Conservation (phyloP, 2,113 vertebrate genomes). For the Thinocorus orbignyianus region DNA sequence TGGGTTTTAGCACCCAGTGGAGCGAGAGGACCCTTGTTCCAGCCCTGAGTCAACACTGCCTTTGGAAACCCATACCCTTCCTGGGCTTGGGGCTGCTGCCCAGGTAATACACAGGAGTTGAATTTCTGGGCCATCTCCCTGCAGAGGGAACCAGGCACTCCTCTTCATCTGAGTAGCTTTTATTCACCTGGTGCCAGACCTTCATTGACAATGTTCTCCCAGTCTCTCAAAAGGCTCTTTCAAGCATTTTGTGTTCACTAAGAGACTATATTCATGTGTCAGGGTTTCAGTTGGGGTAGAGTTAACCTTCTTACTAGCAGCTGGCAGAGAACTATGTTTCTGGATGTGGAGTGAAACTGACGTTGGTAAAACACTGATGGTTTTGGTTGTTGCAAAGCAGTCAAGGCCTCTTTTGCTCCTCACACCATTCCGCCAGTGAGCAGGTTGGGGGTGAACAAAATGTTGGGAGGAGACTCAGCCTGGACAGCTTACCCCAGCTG, state of each 20-base stretch:
- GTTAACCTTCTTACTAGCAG: neutral
- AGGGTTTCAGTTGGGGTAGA: neutral
- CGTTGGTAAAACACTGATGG: neutral
- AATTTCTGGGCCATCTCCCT: neutral
- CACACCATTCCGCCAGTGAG: neutral
- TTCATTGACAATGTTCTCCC: neutral
- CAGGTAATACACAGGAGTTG: neutral
- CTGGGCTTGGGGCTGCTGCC: neutral
- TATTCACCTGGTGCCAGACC: neutral
- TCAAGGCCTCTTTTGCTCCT: neutral
- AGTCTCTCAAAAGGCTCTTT: neutral
- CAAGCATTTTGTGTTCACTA: neutral
- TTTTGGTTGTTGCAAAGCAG: neutral
- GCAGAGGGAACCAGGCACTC: neutral
- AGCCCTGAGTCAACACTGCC: neutral
- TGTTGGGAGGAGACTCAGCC: neutral
- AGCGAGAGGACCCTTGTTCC: neutral
- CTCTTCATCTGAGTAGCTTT: neutral
- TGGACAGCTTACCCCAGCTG: neutral
- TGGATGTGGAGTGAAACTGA: neutral
- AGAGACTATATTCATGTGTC: neutral
- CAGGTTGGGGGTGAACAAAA: neutral
- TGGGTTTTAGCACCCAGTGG: neutral
- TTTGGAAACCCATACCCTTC: neutral
- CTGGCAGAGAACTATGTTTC: neutral